phyloP scores from a whole-genome alignment of 37 sponge, comb jelly and placozoan genomes.

The Hexactinellida sp. region DNA sequence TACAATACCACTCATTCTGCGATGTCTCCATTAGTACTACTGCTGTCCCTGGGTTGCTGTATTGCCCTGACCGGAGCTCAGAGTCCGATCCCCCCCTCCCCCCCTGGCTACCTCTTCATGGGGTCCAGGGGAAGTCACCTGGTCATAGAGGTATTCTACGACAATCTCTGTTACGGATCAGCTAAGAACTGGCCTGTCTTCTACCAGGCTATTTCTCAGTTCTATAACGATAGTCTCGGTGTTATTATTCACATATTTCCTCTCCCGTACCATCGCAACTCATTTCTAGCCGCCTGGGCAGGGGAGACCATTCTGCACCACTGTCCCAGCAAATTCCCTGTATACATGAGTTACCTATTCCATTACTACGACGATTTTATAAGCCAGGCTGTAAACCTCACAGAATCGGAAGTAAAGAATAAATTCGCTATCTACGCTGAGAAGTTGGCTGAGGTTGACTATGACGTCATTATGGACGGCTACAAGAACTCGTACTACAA shows the following conservation, averaged over 20 bases:
- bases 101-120: constrained; percentile 12
- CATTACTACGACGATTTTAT: neutral
- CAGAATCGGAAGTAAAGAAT: neutral
- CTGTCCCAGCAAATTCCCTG: neutral
- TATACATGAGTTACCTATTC: constrained; percentile 7
- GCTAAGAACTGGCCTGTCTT: neutral
- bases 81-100: neutral
- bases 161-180: neutral
- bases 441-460: neutral
- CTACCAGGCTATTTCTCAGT: neutral
- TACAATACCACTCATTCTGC: neutral
- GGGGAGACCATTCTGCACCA: neutral
- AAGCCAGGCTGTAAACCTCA: neutral
- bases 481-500: neutral
- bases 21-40: neutral
- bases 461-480: neutral
- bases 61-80: neutral
- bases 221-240: neutral
- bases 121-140: neutral
- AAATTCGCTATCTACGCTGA: neutral
- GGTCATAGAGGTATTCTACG: neutral
- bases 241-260: constrained; percentile 2
- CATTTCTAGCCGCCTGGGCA: constrained; percentile 4
- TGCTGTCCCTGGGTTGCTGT: neutral
- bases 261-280: constrained; percentile 11